These are phyloP conservation scores for Pelmatolapia mariae DNA, from an alignment of 2,113 vertebrate species.

Conservation along the genomic window DNA sequence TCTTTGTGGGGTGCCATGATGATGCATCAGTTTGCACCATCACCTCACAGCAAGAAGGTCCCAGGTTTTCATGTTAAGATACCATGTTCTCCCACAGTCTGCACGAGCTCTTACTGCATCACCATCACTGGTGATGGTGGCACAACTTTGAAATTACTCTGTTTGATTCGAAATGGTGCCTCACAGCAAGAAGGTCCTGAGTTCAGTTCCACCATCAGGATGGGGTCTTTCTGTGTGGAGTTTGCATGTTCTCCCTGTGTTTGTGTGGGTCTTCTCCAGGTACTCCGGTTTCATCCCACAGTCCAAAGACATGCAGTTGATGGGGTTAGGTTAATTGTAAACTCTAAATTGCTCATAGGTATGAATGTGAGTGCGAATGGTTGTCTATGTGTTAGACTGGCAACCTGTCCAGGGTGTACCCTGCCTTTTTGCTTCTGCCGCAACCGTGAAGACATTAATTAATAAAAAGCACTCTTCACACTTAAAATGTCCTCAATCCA, in stretches of 20 bases:
- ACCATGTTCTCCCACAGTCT: neutral
- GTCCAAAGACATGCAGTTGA: neutral
- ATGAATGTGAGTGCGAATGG: neutral
- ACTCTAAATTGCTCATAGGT: neutral
- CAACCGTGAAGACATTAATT: neutral
- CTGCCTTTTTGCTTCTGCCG: neutral
- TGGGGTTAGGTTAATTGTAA: neutral
- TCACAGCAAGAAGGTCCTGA: neutral
- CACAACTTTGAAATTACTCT: neutral
- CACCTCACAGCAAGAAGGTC: neutral
- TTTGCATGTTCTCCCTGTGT: neutral
- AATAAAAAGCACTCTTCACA: neutral
- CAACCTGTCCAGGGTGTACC: neutral
- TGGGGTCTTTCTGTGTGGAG: neutral
- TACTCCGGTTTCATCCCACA: neutral
- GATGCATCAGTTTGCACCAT: neutral
- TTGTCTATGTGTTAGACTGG: neutral
- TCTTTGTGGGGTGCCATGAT: neutral
- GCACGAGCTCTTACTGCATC: neutral
- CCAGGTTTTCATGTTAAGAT: neutral
- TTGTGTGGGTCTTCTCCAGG: neutral
- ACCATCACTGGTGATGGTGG: neutral
- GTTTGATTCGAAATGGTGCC: fast-evolving
- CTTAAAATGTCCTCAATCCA: neutral
- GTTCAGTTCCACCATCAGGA: neutral